Conservation (phyloP, 2,797 vertebrate species). For the Ibycter americanus region DNA sequence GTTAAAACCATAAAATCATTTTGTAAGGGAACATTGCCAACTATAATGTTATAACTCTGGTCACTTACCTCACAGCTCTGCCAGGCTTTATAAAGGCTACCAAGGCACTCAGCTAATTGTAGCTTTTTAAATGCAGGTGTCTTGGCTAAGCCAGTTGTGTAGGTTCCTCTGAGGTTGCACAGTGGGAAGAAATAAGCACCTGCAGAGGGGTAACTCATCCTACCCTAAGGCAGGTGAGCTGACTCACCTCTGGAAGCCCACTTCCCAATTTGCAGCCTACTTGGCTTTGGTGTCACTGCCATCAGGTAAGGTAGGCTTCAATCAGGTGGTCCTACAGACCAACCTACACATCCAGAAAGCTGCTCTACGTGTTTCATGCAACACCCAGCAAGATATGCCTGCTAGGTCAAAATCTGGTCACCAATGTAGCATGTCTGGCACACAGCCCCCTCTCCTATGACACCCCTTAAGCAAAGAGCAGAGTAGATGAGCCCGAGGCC, state of each 20-base stretch:
- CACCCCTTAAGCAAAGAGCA: accelerated
- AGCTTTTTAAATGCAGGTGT: not conserved
- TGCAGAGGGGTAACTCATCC: not conserved
- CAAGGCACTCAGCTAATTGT: not conserved
- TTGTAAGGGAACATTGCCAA: not conserved
- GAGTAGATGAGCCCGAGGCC: accelerated
- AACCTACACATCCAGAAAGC: not conserved
- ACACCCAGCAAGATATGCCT: not conserved
- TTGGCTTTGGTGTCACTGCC: not conserved
- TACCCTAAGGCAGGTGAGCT: not conserved
- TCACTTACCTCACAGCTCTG: not conserved
- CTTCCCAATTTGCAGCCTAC: not conserved
- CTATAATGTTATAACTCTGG: not conserved
- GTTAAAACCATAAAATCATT: not conserved
- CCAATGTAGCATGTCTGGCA: accelerated
- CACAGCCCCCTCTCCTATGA: accelerated
- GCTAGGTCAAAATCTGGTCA: not conserved
- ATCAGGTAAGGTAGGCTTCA: not conserved
- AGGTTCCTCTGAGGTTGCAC: not conserved
- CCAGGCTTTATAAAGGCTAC: not conserved
- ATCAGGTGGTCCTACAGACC: not conserved
- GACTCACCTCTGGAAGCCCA: not conserved
- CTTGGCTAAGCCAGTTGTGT: not conserved
- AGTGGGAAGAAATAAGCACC: not conserved
- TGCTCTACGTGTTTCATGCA: not conserved